Percentiles rank a stretch among this genome's conserved stretches.
These are phyloP conservation scores for Esox niger DNA, from an alignment of 2,113 vertebrate genomes.

Conservation along the genomic window DNA sequence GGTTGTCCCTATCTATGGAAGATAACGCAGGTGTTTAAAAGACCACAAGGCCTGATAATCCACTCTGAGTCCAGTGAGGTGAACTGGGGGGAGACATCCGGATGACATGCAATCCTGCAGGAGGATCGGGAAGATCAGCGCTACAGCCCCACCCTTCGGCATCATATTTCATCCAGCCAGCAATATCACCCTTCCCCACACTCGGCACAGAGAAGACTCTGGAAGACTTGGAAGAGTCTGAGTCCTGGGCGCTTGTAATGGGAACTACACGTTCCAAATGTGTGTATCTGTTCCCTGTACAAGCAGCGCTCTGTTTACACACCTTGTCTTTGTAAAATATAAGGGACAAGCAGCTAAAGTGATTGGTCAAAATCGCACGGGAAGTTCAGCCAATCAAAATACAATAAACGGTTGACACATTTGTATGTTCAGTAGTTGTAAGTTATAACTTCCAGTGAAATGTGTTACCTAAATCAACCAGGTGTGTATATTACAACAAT, in stretches of 20 bases:
- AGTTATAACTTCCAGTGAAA: background rate
- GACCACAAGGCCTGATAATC: constrained; percentile 34
- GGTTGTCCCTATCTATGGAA: constrained; percentile 26
- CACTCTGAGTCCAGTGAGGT: constrained; percentile 34
- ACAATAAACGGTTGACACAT: no score
- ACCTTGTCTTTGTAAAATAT: no score
- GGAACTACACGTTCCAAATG: background rate
- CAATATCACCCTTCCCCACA: constrained; percentile 43
- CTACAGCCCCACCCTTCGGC: constrained; percentile 57
- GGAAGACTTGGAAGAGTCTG: no score
- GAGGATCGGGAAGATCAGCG: constrained; percentile 49
- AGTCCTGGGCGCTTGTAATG: constrained; percentile 2
- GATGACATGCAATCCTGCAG: constrained; percentile 49
- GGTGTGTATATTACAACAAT: background rate
- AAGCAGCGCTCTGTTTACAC: no score
- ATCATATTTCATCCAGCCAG: constrained; percentile 62
- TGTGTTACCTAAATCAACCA: background rate
- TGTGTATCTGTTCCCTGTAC: no score
- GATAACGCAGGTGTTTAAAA: constrained; percentile 31
- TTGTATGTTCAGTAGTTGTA: no score
- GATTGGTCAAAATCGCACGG: no score
- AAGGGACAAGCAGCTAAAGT: no score
- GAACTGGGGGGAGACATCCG: constrained; percentile 42
- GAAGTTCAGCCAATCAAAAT: no score
- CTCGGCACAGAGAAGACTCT: constrained; percentile 41